Conservation (phyloP, 2,888 invertebrate genomes). For the Cephus sareptanus region DNA sequence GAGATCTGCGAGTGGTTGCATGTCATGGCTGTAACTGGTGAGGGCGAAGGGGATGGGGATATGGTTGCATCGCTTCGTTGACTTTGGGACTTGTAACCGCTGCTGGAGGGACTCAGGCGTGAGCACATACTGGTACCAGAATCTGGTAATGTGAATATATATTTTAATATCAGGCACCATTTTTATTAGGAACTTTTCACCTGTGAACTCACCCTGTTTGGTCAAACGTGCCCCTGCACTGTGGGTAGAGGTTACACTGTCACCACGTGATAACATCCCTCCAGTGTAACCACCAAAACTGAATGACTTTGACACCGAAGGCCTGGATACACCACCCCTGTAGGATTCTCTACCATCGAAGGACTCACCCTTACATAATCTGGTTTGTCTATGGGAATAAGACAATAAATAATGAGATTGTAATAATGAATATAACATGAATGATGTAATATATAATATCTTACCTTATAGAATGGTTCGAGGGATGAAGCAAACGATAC, state of each 20-base stretch:
- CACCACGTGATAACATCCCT: conserved; percentile 71
- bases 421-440: background rate
- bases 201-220: conserved; percentile 74
- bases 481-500: conserved; percentile 57
- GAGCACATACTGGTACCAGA: conserved; percentile 74
- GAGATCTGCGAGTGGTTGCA: conserved; percentile 59
- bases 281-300: conserved; percentile 88
- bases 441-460: background rate
- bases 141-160: conserved; percentile 59
- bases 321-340: conserved; percentile 64
- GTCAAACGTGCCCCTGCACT: conserved; percentile 76
- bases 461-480: conserved; percentile 55
- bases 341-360: conserved; percentile 67
- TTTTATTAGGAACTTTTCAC: background rate
- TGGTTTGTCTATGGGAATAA: conserved; percentile 54
- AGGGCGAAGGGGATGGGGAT: conserved; percentile 60
- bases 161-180: background rate
- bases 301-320: conserved; percentile 82
- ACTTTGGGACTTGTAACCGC: conserved; percentile 81
- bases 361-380: conserved; percentile 68
- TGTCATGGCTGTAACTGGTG: conserved; percentile 55
- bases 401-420: conserved; percentile 3
- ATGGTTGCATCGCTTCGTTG: conserved; percentile 69
- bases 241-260: conserved; percentile 74
- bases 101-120: conserved; percentile 79